phyloP scores from a whole-genome alignment of 2,797 vertebrate species.

The Mareca penelope region DNA sequence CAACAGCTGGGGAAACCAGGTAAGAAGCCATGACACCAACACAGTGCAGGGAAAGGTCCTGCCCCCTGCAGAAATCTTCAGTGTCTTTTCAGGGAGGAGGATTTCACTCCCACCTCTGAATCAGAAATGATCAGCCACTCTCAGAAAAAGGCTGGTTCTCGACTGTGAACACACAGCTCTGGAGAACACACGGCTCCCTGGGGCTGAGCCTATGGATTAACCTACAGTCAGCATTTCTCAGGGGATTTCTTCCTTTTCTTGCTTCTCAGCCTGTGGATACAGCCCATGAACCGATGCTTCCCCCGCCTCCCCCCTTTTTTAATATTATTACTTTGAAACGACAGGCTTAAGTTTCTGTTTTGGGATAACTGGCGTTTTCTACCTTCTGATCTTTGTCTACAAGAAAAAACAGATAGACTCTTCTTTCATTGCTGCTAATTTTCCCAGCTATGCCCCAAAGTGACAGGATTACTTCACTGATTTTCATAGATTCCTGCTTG shows the following conservation, averaged over 20 bases:
- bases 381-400: neutral
- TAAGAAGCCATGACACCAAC: neutral
- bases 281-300: neutral
- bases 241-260: neutral
- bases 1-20: neutral
- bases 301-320: neutral
- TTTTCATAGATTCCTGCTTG: neutral
- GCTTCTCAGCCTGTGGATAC: neutral
- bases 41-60: neutral
- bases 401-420: neutral
- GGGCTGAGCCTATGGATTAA: neutral
- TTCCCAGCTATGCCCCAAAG: neutral
- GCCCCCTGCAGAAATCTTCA: accelerated
- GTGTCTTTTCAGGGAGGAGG: neutral
- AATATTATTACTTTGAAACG: neutral
- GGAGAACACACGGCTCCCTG: neutral
- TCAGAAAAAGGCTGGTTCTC: neutral
- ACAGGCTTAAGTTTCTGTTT: neutral
- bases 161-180: neutral
- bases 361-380: neutral
- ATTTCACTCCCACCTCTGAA: neutral
- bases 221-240: neutral
- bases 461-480: neutral
- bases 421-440: neutral
- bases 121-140: neutral